Conservation (phyloP, 2,888 invertebrate genomes). For the Eretmocerus hayati region DNA sequence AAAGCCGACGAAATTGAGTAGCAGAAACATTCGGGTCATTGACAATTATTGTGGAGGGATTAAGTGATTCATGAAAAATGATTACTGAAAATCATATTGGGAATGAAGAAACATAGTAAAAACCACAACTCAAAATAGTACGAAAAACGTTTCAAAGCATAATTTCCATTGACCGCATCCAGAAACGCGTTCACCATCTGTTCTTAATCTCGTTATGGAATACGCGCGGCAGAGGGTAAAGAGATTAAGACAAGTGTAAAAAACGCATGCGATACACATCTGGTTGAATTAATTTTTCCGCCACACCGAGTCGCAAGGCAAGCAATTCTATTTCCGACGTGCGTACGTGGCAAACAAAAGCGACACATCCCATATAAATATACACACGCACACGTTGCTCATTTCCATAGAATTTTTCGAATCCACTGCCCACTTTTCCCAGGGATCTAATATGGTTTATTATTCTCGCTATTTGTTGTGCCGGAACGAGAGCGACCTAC, state of each 20-base stretch:
- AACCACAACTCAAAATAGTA: constrained; percentile 13
- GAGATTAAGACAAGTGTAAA: constrained; percentile 2
- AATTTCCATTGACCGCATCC: constrained; percentile 17
- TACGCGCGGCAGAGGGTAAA: not conserved
- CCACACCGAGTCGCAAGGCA: not conserved
- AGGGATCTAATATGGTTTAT: constrained; percentile 7
- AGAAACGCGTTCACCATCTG: constrained; percentile 16
- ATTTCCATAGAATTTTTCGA: constrained; percentile 18
- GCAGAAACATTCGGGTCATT: no score
- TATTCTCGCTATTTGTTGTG: constrained; percentile 11
- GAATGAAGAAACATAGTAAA: no score
- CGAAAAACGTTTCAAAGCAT: constrained; percentile 10
- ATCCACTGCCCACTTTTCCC: constrained; percentile 11
- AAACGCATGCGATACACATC: constrained; percentile 11
- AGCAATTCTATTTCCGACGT: constrained; percentile 6
- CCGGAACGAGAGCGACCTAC: constrained; percentile 14
- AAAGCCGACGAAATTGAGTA: no score
- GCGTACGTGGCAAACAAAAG: no score
- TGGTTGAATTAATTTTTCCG: constrained; percentile 19
- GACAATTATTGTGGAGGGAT: no score
- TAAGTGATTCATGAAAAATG: no score
- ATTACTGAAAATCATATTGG: no score
- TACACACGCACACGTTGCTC: not conserved
- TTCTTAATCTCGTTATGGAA: constrained; percentile 22
- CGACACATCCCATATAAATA: no score